Conservation (phyloP, 2,113 vertebrate species). For the Paratilapia polleni region DNA sequence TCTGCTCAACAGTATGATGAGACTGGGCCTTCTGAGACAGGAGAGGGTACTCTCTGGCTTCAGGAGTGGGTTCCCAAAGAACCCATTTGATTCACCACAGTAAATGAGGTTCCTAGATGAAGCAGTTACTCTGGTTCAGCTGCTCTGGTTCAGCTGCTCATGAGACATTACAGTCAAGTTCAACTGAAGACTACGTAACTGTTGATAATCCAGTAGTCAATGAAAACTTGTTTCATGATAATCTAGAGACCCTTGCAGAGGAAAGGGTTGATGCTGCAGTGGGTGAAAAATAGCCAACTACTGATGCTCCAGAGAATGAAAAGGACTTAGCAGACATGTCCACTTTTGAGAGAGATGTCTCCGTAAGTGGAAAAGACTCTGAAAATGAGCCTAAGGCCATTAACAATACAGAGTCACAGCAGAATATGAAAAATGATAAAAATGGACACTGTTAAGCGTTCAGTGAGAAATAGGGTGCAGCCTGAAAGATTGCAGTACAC, state of each 20-base stretch:
- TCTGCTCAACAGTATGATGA: background rate
- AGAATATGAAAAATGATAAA: background rate
- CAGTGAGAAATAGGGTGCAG: background rate
- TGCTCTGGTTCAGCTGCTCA: no score
- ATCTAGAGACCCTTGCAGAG: background rate
- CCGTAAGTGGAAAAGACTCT: background rate
- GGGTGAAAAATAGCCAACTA: background rate
- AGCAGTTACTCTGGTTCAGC: no score
- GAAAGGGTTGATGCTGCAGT: background rate
- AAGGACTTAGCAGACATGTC: background rate
- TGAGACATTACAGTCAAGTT: no score
- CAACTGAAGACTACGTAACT: background rate
- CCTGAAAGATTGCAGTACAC: background rate
- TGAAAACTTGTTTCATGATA: background rate
- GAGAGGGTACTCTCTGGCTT: background rate
- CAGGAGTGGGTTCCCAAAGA: fast-evolving
- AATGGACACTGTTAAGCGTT: background rate
- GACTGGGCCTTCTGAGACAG: background rate
- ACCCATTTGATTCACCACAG: background rate
- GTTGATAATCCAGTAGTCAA: no score
- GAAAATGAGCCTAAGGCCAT: background rate
- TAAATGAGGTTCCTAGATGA: no score
- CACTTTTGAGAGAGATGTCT: background rate
- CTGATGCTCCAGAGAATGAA: background rate
- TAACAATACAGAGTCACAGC: background rate